phyloP scores from a whole-genome alignment of 2,797 vertebrate species.

The Sphenopsis melanotis region DNA sequence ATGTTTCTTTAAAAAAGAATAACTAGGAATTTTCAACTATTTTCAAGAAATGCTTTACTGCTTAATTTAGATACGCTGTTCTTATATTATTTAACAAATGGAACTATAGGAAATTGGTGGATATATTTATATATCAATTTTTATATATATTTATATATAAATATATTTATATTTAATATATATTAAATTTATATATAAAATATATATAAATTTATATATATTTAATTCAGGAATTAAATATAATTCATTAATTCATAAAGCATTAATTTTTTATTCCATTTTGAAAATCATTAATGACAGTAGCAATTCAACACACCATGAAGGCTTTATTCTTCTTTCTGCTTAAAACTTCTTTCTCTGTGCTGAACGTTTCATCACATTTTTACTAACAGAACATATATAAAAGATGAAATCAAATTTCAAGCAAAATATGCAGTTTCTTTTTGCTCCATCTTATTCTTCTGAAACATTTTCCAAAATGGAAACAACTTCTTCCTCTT shows the following conservation, averaged over 20 bases:
- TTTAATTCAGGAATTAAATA: background rate
- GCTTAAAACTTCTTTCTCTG: background rate
- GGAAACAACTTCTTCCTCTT: background rate
- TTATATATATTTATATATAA: too few species aligned
- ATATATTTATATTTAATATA: too few species aligned
- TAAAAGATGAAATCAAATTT: background rate
- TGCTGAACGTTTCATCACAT: background rate
- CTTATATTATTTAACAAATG: background rate
- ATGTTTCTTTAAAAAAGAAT: background rate
- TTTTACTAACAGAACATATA: background rate
- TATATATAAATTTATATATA: too few species aligned
- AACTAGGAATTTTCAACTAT: background rate
- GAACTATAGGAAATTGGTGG: background rate
- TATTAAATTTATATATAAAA: too few species aligned
- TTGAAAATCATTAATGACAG: background rate
- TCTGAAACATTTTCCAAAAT: background rate
- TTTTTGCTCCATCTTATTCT: background rate
- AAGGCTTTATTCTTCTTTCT: background rate
- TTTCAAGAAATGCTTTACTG: background rate
- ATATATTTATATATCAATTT: too few species aligned
- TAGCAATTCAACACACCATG: background rate
- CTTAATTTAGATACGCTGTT: background rate
- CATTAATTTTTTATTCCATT: background rate
- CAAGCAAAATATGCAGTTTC: background rate
- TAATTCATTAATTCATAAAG: background rate